Conservation (phyloP, 2,797 vertebrate genomes). For the Sebastes oblongus region DNA sequence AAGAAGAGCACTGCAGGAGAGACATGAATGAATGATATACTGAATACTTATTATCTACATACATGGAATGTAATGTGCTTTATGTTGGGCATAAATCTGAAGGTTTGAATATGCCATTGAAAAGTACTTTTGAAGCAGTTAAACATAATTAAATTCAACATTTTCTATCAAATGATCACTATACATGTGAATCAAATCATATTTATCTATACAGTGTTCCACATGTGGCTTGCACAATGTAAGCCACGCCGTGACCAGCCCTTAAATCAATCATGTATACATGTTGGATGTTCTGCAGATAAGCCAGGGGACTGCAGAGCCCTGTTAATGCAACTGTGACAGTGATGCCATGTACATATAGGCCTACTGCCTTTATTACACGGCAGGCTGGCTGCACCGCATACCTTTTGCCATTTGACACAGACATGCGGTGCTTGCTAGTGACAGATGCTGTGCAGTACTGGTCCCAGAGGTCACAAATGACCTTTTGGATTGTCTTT, state of each 20-base stretch:
- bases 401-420: constrained; percentile 78
- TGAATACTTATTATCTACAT: background rate
- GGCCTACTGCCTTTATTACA: constrained; percentile 48
- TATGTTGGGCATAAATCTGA: background rate
- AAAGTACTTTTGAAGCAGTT: background rate
- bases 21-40: background rate
- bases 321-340: constrained; percentile 36
- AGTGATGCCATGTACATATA: constrained; percentile 27
- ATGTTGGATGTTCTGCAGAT: constrained; percentile 28
- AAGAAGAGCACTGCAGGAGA: constrained; percentile 1
- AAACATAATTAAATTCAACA: background rate
- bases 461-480: constrained; percentile 78
- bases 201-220: background rate
- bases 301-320: constrained; percentile 10
- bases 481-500: constrained; percentile 78
- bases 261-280: constrained; percentile 15
- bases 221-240: background rate
- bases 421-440: constrained; percentile 64
- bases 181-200: constrained; percentile 8
- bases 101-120: background rate
- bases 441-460: constrained; percentile 80
- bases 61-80: background rate
- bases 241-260: background rate
- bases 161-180: background rate
- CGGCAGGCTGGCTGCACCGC: constrained; percentile 37